Percentiles rank a stretch among this genome's conserved stretches.
Conservation (phyloP, 92 coral and sea anemone species). For the Anthopleura xanthogrammica region DNA sequence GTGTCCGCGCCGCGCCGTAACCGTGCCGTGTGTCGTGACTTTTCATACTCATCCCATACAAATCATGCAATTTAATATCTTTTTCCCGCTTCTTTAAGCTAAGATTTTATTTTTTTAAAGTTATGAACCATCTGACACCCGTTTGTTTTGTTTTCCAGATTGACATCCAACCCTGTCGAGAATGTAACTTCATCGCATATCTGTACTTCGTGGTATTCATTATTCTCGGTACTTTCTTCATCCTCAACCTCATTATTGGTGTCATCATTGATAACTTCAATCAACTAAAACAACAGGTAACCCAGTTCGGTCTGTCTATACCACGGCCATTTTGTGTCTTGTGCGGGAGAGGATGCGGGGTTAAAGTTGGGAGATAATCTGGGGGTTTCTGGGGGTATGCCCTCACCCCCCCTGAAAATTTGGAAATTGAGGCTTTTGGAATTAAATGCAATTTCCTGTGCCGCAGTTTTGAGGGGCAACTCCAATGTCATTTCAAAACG, state of each 20-base stretch:
- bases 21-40: too few species aligned
- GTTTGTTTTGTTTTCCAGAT: constrained; percentile 35
- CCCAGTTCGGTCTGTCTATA: not conserved
- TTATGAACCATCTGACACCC: not conserved
- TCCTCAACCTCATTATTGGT: constrained; percentile 88
- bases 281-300: constrained; percentile 87
- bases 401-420: too few species aligned
- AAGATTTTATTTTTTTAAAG: too few species aligned
- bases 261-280: constrained; percentile 96
- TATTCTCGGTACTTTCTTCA: constrained; percentile 90
- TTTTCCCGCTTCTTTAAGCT: not conserved
- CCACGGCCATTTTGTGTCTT: not conserved
- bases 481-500: too few species aligned
- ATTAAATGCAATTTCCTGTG: not conserved
- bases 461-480: too few species aligned
- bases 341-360: not conserved
- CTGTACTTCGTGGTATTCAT: constrained; percentile 87
- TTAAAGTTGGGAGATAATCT: too few species aligned
- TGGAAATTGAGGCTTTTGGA: too few species aligned
- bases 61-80: too few species aligned
- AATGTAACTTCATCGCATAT: constrained; percentile 84
- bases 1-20: too few species aligned
- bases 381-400: too few species aligned
- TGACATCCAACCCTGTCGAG: constrained; percentile 78
- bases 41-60: too few species aligned